A percentile compares a stretch with the other conserved stretches of the same genome.
Conservation (phyloP, 92 coral and sea anemone genomes). For the Isaurus tuberculatus region DNA sequence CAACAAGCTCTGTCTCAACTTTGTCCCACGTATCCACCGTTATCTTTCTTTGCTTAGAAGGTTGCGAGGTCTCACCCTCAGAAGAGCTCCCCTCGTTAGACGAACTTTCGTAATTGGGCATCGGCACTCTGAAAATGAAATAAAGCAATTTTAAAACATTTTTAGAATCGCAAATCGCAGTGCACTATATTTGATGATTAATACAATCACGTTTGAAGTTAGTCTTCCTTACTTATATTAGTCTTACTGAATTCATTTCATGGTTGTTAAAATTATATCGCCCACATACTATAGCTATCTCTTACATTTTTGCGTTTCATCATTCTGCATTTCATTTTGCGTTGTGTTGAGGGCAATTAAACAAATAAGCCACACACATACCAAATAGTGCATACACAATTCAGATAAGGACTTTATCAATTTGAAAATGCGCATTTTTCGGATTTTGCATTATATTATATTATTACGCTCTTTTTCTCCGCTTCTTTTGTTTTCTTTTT, state of each 20-base stretch:
- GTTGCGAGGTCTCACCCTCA: conserved; percentile 44
- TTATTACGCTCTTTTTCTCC: not conserved
- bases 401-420: not conserved
- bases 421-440: not conserved
- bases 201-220: not conserved
- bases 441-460: not conserved
- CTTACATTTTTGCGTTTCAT: conserved; percentile 17
- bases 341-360: conserved; percentile 22
- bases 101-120: conserved; percentile 24
- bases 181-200: not conserved
- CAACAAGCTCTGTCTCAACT: not conserved
- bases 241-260: not conserved
- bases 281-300: conserved; percentile 22
- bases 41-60: conserved; percentile 43
- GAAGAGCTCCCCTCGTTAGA: conserved; percentile 36
- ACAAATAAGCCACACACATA: not conserved
- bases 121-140: conserved; percentile 38
- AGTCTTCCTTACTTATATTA: not conserved
- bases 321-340: conserved; percentile 24
- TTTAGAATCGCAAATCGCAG: conserved; percentile 6
- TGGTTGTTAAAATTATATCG: not conserved
- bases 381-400: not conserved
- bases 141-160: conserved; percentile 21
- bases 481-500: too few relatives aligned
- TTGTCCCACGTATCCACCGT: conserved; percentile 34